Evolutionary conservation across 2,113 vertebrate genomes (phyloP), one percentile per base, ranked within the genome.

Genomic region (Oreochromis tanganicae): DNA sequence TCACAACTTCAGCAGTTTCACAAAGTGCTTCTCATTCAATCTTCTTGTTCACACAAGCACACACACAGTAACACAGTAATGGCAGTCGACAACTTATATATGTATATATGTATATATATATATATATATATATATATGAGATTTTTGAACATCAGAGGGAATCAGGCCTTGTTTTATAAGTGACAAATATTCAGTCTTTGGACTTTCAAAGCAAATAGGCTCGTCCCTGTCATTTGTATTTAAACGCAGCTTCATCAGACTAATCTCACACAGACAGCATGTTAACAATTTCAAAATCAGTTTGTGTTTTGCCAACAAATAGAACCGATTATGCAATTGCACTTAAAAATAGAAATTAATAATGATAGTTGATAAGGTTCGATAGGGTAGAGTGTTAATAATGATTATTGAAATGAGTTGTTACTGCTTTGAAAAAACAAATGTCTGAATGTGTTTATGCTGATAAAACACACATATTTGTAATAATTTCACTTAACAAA

Each of bases 61-160:
- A 24, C n/a, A 71, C 10, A 19, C 48, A 19, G 32, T 32, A 32
- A 32, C 50, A 54, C 52, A n/a, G 6, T 17, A 17, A 48, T 48
- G 14, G 6, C 46, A 48, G 14, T 48, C 5, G 14, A 48, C 13
- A 48, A 48, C 5, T 48, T 48, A 48, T 17, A 50, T 12, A 21
- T 4, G 13, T 32, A 32, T 5, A 32, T 32, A 32, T 8, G 4
- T 17, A 14, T 9, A 38, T 4, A 38, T 4, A 4, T 9, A 32
- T 6, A 32, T 2, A 48, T 0, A n/a, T 1, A 12, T 4, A 57
- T 3, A 57, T 3, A 5, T 2, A 13, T 2, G 2, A 7, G 21
- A 71, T 41, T 4, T 71, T 38, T 41, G 41, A 46, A 46, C 41
- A 48, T 29, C 14, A 73, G 68, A 29, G 43, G 14, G 68, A 71